Base-by-base conservation (phyloP, 2,797 vertebrate genomes). In the Melanogrammus aeglefinus region DNA sequence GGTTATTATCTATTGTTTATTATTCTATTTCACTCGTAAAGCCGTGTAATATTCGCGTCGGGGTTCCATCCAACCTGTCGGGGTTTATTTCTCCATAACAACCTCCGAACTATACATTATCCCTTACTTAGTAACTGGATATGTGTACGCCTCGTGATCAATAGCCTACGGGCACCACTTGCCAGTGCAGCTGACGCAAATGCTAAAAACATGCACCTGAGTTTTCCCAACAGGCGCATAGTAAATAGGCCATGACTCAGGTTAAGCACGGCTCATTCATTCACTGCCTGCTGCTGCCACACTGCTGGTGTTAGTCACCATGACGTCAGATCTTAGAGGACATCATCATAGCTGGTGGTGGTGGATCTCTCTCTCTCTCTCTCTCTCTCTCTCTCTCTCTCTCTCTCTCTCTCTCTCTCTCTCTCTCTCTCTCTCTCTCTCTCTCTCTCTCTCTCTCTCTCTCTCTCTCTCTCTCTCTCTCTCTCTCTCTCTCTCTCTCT, bases 241-340 rank as follows among this genome's bases (percentile, higher is more conserved):
- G 39, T 33, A 76, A 76, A 76, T 75, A 57, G 6, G 73, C 72
- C 35, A 75, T 82, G 76, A 80, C 77, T 69, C 51, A 35, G 69
- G 79, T 79, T 79, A 78, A 44, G 51, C 44, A n/a, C 36, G 75
- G 74, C 74, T 79, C 70, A 51, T 18, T 51, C 70, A 69, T 82
- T 80, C 82, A 81, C 84, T 47, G 44, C 13, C 44, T n/a, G 51
- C 51, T 57, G 78, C 69, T 75, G 33, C 81, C 78, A 83, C 76
- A 33, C 39, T 47, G 76, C 74, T 57, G 10, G 21, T 73, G 85
- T 89, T 82, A 86, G 82, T 85, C 86, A 86, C 86, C 80, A 75
- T 76, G 51, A 76, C 74, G 41, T 4, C 35, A 8, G 73, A 41
- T 73, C 83, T 83, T 78, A 81, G 81, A 84, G 85, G 66, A 86